Evolutionary conservation across 2,113 vertebrate genomes (phyloP).

Genomic region (Chamaea fasciata): DNA sequence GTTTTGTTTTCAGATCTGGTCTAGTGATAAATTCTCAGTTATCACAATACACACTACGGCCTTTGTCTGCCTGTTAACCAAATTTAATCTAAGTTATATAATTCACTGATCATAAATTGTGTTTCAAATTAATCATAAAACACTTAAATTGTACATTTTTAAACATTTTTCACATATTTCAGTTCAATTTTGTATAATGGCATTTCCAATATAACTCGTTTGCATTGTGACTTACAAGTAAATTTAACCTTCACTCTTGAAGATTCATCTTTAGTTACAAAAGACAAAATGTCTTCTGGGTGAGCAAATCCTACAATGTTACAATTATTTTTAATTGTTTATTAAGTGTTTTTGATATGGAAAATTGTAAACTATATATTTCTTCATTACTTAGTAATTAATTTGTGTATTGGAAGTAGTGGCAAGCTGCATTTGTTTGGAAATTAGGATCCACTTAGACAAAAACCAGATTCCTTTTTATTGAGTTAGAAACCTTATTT

Average conservation of each 20-base stretch:
- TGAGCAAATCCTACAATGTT: background rate
- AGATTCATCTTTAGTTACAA: background rate
- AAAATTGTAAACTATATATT: background rate
- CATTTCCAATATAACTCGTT: background rate
- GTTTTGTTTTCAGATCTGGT: background rate
- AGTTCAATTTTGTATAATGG: background rate
- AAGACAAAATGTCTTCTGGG: background rate
- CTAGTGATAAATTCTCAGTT: background rate
- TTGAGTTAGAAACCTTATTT: background rate
- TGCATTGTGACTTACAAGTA: background rate
- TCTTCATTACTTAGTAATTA: background rate
- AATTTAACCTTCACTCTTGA: background rate
- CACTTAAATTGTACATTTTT: background rate
- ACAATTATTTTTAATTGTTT: background rate
- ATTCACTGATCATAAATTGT: background rate
- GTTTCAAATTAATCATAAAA: background rate
- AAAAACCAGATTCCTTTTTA: background rate
- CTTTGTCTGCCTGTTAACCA: background rate
- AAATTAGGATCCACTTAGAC: background rate
- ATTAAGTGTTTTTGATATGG: background rate
- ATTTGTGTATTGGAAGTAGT: background rate
- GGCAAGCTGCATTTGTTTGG: background rate
- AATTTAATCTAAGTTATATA: background rate
- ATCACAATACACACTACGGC: background rate
- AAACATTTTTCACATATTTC: background rate